A percentile compares a stretch with the other conserved stretches of the same genome.
Conservation (phyloP, 2,888 invertebrate genomes). For the Acronicta aceris region DNA sequence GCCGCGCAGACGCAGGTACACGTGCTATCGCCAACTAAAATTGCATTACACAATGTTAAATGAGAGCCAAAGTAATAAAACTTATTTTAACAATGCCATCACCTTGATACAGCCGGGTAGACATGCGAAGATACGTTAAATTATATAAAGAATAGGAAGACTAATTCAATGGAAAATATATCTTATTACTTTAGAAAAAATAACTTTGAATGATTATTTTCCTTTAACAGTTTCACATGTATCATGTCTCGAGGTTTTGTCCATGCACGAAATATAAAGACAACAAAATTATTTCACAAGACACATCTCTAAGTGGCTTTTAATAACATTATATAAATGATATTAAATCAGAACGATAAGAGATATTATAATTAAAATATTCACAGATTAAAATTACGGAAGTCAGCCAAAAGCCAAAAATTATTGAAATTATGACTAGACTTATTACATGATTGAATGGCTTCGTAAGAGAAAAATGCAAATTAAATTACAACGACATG, state of each 20-base stretch:
- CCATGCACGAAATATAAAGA: too few species aligned
- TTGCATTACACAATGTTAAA: slow-evolving; percentile 59
- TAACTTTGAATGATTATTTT: too few species aligned
- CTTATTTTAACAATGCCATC: slow-evolving; percentile 42
- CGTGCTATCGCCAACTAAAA: slow-evolving; percentile 79
- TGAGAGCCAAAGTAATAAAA: slow-evolving; percentile 28
- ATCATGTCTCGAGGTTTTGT: background rate
- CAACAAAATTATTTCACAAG: background rate
- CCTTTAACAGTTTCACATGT: background rate
- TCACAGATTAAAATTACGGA: background rate
- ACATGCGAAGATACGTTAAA: slow-evolving; percentile 41
- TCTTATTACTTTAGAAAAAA: background rate
- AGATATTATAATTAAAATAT: background rate
- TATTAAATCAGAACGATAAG: background rate
- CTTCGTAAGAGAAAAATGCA: background rate
- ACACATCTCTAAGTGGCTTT: background rate
- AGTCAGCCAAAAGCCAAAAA: background rate
- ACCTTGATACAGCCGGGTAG: slow-evolving; percentile 50
- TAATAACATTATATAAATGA: background rate
- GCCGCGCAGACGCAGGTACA: slow-evolving; percentile 43
- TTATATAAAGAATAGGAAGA: slow-evolving; percentile 25
- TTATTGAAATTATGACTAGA: slow-evolving; percentile 9
- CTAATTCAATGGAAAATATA: background rate
- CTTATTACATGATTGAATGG: slow-evolving; percentile 16
- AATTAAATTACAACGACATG: background rate